phyloP scores from a whole-genome alignment of 2,797 vertebrate genomes.

The Gymnodraco acuticeps region DNA sequence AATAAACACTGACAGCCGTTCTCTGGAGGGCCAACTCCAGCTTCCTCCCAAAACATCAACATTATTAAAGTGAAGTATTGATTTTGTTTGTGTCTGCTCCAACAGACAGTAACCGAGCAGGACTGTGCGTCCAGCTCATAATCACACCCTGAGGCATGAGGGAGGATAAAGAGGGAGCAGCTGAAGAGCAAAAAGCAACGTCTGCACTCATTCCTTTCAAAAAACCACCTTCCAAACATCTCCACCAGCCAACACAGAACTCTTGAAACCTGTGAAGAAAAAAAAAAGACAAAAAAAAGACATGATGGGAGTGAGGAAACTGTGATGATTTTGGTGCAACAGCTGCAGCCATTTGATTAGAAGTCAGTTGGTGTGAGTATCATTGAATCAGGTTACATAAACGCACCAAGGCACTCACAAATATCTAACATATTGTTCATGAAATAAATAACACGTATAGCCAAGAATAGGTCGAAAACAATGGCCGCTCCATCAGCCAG shows the following conservation, averaged over 20 bases:
- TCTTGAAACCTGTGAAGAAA: slow-evolving; percentile 75
- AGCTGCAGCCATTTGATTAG: slow-evolving; percentile 18
- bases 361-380: slow-evolving; percentile 10
- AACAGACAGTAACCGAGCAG: slow-evolving; percentile 56
- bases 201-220: slow-evolving; percentile 80
- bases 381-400: slow-evolving; percentile 32
- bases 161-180: slow-evolving; percentile 68
- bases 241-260: slow-evolving; percentile 71
- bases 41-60: slow-evolving; percentile 62
- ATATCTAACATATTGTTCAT: slow-evolving; percentile 41
- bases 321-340: slow-evolving; percentile 4
- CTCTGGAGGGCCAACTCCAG: slow-evolving; percentile 50
- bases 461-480: slow-evolving; percentile 76
- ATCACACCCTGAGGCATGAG: slow-evolving; percentile 55
- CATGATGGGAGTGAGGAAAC: slow-evolving; percentile 16
- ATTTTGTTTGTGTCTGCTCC: slow-evolving; percentile 57
- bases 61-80: slow-evolving; percentile 42
- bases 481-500: slow-evolving; percentile 64
- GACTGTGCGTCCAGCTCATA: slow-evolving; percentile 51
- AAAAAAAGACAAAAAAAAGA: slow-evolving; percentile 58
- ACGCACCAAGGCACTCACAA: slow-evolving; percentile 32
- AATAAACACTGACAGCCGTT: slow-evolving; percentile 55
- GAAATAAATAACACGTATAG: slow-evolving; percentile 61
- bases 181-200: slow-evolving; percentile 70
- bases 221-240: slow-evolving; percentile 74